These are phyloP conservation scores for Eumeta japonica DNA, from an alignment of 1,140 invertebrate genomes.

Conservation along the genomic window DNA sequence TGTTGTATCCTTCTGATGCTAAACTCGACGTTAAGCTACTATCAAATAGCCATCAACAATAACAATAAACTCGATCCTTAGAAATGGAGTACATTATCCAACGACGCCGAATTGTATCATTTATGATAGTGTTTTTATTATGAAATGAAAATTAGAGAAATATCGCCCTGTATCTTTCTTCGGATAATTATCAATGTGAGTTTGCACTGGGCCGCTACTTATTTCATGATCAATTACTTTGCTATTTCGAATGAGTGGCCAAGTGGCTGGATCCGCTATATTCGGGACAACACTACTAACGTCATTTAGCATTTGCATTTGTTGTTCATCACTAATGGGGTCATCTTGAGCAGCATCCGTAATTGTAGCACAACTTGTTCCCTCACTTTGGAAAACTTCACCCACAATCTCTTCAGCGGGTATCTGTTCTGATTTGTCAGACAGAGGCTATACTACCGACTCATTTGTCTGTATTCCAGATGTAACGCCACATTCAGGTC, in stretches of 20 bases:
- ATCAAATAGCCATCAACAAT: slow-evolving; percentile 14
- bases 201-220: slow-evolving; percentile 14
- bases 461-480: slow-evolving; percentile 17
- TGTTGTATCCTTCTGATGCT: slow-evolving; percentile 13
- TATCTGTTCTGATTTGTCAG: slow-evolving; percentile 15
- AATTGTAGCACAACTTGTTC: too few species aligned
- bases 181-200: slow-evolving; percentile 17
- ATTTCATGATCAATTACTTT: slow-evolving; percentile 20
- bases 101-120: slow-evolving; percentile 16
- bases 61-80: slow-evolving; percentile 14
- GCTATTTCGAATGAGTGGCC: slow-evolving; percentile 14
- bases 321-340: slow-evolving; percentile 17
- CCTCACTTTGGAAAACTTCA: too few species aligned
- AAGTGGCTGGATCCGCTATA: slow-evolving; percentile 16
- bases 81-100: slow-evolving; percentile 19
- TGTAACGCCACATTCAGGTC: slow-evolving; percentile 22
- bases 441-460: too few species aligned
- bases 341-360: slow-evolving; percentile 16
- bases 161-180: slow-evolving; percentile 13
- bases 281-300: too few species aligned
- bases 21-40: slow-evolving; percentile 13
- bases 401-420: slow-evolving; percentile 16
- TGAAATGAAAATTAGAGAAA: slow-evolving; percentile 19
- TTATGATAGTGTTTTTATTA: slow-evolving; percentile 12
- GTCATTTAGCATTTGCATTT: slow-evolving; percentile 18